These are phyloP conservation scores for Synanthedon myopaeformis DNA, from an alignment of 2,888 invertebrate genomes.

Conservation along the genomic window DNA sequence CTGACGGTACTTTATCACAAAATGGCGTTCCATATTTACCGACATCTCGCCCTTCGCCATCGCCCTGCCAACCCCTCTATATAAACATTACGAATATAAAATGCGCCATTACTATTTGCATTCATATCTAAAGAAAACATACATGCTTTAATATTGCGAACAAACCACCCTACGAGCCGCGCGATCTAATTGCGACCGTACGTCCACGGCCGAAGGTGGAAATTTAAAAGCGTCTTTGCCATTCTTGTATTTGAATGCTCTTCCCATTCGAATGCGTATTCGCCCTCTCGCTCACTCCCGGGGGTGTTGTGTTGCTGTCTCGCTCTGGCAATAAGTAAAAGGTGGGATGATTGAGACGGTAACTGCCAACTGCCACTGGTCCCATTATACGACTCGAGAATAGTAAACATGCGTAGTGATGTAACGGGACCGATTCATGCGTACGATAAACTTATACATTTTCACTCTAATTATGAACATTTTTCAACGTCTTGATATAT, in stretches of 20 bases:
- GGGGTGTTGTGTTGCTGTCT: constrained; percentile 15
- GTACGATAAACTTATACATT: no score
- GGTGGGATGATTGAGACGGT: constrained; percentile 66
- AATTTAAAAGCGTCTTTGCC: constrained; percentile 5
- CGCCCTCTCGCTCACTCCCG: constrained; percentile 23
- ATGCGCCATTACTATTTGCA: constrained; percentile 70
- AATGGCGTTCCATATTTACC: constrained; percentile 55
- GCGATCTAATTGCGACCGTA: constrained; percentile 18
- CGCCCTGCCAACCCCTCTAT: constrained; percentile 47
- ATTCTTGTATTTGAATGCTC: constrained; percentile 43
- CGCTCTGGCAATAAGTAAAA: constrained; percentile 52
- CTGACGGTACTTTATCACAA: constrained; percentile 49
- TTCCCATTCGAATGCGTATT: constrained; percentile 44
- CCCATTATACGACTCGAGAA: constrained; percentile 59
- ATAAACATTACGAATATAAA: constrained; percentile 66
- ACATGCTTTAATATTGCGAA: constrained; percentile 60
- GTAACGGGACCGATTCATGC: constrained; percentile 2
- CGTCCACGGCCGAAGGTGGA: background rate
- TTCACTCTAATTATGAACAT: no score
- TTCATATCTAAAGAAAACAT: constrained; percentile 71
- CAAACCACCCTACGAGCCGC: constrained; percentile 20
- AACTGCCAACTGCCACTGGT: constrained; percentile 68
- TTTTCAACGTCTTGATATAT: no score
- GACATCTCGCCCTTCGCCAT: constrained; percentile 16
- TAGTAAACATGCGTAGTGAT: constrained; percentile 44